Conservation (phyloP, 2,888 invertebrate genomes). For the Listrodromus nycthemerus region DNA sequence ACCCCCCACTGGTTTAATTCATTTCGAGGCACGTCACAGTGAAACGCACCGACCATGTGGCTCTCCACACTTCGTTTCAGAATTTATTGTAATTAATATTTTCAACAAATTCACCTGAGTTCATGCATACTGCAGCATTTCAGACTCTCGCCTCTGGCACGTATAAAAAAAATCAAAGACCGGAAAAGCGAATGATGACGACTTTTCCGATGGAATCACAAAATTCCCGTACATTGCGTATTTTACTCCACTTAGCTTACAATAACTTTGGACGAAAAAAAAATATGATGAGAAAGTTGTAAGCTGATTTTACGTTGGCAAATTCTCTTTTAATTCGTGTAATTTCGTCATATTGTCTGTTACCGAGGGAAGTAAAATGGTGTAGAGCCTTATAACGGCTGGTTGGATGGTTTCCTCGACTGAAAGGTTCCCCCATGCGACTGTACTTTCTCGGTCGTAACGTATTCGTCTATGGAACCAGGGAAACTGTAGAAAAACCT, state of each 20-base stretch:
- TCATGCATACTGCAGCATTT: neutral
- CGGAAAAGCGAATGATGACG: neutral
- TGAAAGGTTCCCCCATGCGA: neutral
- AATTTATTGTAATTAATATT: slow-evolving; percentile 80
- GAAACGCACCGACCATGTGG: slow-evolving; percentile 69
- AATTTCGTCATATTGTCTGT: neutral
- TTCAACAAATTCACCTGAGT: slow-evolving; percentile 70
- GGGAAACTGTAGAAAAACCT: slow-evolving; percentile 54
- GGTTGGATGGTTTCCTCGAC: neutral
- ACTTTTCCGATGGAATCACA: neutral
- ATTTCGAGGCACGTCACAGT: slow-evolving; percentile 76
- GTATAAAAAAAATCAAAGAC: neutral
- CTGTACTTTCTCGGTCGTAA: neutral
- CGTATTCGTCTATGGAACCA: neutral
- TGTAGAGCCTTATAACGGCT: neutral
- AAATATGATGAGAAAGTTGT: neutral
- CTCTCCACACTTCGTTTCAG: slow-evolving; percentile 68
- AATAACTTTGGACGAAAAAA: neutral
- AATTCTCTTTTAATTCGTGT: neutral
- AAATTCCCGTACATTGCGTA: neutral
- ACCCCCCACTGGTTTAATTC: slow-evolving; percentile 74
- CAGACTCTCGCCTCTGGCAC: neutral
- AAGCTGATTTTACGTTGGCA: neutral
- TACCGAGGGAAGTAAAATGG: neutral
- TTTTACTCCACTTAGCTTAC: neutral